A percentile compares a stretch with the other conserved stretches of the same genome.
Conservation (phyloP, 2,797 vertebrate species). For the Mergus octosetaceus region DNA sequence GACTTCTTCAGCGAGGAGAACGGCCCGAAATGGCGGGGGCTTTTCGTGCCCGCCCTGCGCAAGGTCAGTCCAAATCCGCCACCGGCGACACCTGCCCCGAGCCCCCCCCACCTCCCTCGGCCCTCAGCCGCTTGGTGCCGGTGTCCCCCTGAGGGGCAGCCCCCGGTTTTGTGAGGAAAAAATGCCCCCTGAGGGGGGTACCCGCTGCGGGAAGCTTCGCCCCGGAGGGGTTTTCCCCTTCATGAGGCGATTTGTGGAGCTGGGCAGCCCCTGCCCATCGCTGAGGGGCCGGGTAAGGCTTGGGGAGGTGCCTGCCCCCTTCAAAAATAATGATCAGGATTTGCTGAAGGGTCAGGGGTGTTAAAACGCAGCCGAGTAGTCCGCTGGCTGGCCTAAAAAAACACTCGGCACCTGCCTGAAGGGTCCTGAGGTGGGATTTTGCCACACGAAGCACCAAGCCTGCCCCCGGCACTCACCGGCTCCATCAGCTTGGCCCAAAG, state of each 20-base stretch:
- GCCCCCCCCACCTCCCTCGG: not conserved
- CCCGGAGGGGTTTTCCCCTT: too few species aligned
- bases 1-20: conserved; percentile 97
- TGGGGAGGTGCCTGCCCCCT: too few species aligned
- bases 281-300: too few species aligned
- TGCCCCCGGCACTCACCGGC: not conserved
- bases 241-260: too few species aligned
- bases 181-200: too few species aligned
- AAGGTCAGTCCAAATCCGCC: conserved; percentile 82
- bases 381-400: not conserved
- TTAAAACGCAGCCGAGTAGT: not conserved
- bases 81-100: not conserved
- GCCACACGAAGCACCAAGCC: not conserved
- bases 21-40: conserved; percentile 95
- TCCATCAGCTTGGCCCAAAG: not conserved
- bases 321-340: not conserved
- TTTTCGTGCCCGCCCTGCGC: conserved; percentile 91
- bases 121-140: too few species aligned
- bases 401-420: not conserved
- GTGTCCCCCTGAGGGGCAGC: too few species aligned
- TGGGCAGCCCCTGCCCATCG: too few species aligned
- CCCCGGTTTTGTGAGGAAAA: too few species aligned
- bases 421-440: not conserved
- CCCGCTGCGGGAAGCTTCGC: too few species aligned
- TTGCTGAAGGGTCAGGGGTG: not conserved